Base-by-base conservation (phyloP, 2,113 vertebrate genomes). In the Hypocryptadius cinnamomeus region DNA sequence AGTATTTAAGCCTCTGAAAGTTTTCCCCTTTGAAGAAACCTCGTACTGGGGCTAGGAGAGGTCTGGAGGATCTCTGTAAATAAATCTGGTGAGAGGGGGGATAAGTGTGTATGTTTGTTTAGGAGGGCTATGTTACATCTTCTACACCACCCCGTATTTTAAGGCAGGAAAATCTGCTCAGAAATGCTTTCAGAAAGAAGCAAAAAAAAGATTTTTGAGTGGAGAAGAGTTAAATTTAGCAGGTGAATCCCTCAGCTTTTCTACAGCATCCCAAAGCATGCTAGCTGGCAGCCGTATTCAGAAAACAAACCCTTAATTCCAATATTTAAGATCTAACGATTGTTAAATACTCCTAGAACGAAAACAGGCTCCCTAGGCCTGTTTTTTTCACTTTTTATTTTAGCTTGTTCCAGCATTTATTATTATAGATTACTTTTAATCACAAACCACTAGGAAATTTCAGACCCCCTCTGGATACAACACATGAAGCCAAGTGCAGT, bases 1-100 rank as follows among this genome's bases (percentile, higher is more conserved):
- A 94, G 73, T 65, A 94, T 93, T 91, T 79, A 87, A 84, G 37
- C 42, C 89, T 90, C 61, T 79, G 70, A 27, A 90, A 78, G 70
- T 79, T 77, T 40, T 31, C 51, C 40, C n/a, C 74, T 95, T 95
- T 92, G 95, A 93, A 92, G 70, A 94, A 82, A 79, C 28, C 39
- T 69, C 1, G 0, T 1, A 2, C 77, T 85, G 78, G 19, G 24
- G 45, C 50, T 61, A 57, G 56, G 25, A 10, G 6, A 85, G 53
- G 63, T 47, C 76, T 93, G 90, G 63, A 87, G 39, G 66, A 90
- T 93, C 73, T 92, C 80, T 44, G 40, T 39, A 85, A 79, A 91
- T 11, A 89, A 40, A 22, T 28, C 5, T 51, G 48, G 77, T 57
- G 70, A 84, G 73, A 60, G n/a, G 19, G 4, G 24, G 45, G 17